Percentiles rank a stretch among this genome's conserved stretches.
These are phyloP conservation scores for Spheniscus humboldti DNA, from an alignment of 2,797 vertebrate genomes.

Conservation along the genomic window DNA sequence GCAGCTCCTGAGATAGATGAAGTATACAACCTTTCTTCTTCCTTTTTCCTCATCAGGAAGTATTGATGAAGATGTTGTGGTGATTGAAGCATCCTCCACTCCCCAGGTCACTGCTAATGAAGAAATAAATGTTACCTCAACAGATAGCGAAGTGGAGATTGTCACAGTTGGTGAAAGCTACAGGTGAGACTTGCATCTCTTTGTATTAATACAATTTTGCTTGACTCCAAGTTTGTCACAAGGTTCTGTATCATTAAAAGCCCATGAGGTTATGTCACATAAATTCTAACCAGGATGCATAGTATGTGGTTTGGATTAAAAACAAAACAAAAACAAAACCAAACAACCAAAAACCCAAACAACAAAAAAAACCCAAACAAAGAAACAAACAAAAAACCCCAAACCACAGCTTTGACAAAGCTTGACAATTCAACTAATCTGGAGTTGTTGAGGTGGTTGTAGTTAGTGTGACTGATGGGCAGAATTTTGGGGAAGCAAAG, in stretches of 20 bases:
- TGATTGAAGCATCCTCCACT: conserved; percentile 94
- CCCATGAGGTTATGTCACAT: background rate
- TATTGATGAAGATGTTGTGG: conserved; percentile 96
- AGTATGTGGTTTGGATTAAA: background rate
- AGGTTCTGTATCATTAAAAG: background rate
- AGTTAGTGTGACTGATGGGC: background rate
- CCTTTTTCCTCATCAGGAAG: conserved; percentile 76
- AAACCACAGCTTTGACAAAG: background rate
- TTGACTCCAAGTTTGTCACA: background rate
- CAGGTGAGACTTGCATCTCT: conserved; percentile 77
- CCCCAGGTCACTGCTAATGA: conserved; percentile 92
- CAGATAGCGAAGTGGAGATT: conserved; percentile 98
- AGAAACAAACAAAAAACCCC: background rate
- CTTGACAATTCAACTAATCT: background rate
- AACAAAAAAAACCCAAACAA: background rate
- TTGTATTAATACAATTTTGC: background rate
- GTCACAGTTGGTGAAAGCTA: conserved; percentile 96
- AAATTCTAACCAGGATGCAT: background rate
- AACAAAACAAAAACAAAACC: background rate
- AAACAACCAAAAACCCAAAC: background rate
- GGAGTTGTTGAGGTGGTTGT: background rate
- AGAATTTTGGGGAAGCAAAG: background rate
- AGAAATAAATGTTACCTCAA: conserved; percentile 99
- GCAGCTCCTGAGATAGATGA: background rate
- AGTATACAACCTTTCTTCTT: background rate